Conservation (phyloP, 1,140 invertebrate genomes). For the Plectrocnemia conspersa region DNA sequence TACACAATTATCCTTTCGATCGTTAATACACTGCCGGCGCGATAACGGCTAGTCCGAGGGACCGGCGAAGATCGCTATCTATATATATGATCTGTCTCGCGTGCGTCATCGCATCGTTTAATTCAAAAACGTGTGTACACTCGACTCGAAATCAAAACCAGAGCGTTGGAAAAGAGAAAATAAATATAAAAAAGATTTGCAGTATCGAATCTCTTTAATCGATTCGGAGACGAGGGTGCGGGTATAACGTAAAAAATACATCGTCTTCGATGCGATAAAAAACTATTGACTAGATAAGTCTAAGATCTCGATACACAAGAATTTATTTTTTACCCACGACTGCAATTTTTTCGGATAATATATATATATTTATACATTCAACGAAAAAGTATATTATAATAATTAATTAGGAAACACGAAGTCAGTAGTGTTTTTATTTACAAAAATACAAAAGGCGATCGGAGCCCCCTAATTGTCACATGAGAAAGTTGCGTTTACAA, state of each 20-base stretch:
- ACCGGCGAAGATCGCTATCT: conserved; percentile 15
- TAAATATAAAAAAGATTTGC: not conserved
- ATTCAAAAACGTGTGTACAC: conserved; percentile 2
- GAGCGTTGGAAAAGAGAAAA: too few species aligned
- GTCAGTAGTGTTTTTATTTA: conserved; percentile 35
- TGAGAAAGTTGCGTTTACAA: conserved; percentile 20
- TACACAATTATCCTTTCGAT: conserved; percentile 29
- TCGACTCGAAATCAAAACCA: too few species aligned
- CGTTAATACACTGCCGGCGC: conserved; percentile 17
- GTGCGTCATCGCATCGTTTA: conserved; percentile 1
- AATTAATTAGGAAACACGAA: conserved; percentile 32
- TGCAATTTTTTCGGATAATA: too few species aligned
- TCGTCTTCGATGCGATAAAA: conserved; percentile 25
- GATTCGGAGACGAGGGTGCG: not conserved
- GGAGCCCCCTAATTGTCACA: conserved; percentile 29
- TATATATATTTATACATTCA: too few species aligned
- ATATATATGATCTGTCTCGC: conserved; percentile 4
- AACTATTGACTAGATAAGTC: conserved; percentile 34
- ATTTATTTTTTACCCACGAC: conserved; percentile 22
- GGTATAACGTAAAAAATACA: conserved; percentile 10
- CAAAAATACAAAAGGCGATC: conserved; percentile 36
- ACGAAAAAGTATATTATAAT: too few species aligned
- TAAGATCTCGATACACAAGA: conserved; percentile 31
- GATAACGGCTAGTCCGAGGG: conserved; percentile 20
- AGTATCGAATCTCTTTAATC: not conserved